phyloP scores from a whole-genome alignment of 2,113 vertebrate species.

The Gobius niger region DNA sequence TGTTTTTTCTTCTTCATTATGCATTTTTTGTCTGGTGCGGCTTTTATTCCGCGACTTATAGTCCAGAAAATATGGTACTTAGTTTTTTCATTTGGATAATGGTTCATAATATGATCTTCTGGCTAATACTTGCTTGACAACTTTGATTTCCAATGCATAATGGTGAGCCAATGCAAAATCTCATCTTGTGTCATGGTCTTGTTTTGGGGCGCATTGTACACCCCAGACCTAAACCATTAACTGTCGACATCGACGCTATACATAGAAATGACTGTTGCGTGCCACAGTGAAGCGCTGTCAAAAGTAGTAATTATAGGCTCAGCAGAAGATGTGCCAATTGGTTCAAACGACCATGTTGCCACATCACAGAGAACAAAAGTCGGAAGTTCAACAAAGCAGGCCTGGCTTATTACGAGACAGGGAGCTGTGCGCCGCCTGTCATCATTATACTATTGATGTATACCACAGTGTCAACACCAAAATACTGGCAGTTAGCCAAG shows the following conservation, averaged over 20 bases:
- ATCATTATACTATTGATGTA: conserved; percentile 29
- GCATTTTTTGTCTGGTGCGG: too few species aligned
- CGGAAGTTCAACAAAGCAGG: conserved; percentile 48
- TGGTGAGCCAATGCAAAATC: too few species aligned
- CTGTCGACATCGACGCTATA: conserved; percentile 28
- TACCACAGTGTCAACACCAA: conserved; percentile 22
- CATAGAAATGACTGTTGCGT: conserved; percentile 57
- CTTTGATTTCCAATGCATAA: too few species aligned
- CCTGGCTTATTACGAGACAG: conserved; percentile 50
- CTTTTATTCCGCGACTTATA: too few species aligned
- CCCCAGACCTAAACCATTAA: conserved; percentile 22
- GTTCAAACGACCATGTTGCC: conserved; percentile 66
- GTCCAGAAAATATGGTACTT: too few species aligned
- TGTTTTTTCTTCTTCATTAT: too few species aligned
- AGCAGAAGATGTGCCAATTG: conserved; percentile 64
- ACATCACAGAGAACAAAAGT: conserved; percentile 68
- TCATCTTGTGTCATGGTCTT: too few species aligned
- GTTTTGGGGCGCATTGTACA: not conserved
- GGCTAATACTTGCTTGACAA: too few species aligned
- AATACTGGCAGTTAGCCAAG: not conserved
- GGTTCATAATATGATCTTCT: too few species aligned
- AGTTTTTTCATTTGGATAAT: too few species aligned
- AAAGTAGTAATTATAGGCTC: conserved; percentile 69
- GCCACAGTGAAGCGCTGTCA: conserved; percentile 58
- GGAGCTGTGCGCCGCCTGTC: conserved; percentile 61